Percentiles rank a stretch among this genome's conserved stretches.
Conservation (phyloP, 2,113 vertebrate species). For the Sisor rabdophorus region DNA sequence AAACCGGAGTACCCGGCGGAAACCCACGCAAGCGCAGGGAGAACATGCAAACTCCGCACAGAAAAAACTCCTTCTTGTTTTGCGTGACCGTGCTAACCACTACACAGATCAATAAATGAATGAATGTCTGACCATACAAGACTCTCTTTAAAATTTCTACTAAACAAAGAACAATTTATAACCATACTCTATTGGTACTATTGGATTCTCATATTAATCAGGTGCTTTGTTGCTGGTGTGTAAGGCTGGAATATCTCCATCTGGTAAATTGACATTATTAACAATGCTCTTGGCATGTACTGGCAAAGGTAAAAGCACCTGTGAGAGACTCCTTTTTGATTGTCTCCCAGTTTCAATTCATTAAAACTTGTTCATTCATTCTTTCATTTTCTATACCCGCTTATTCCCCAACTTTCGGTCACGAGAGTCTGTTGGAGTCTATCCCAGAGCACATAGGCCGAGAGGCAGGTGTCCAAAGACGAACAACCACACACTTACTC, state of each 20-base stretch:
- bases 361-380: not conserved
- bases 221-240: slow-evolving; percentile 14
- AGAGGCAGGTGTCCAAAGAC: too few relatives aligned
- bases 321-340: not conserved
- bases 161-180: not conserved
- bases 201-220: slow-evolving; percentile 19
- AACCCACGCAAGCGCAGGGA: too few relatives aligned
- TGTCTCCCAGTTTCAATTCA: not conserved
- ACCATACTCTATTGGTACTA: not conserved
- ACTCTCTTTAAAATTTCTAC: slow-evolving; percentile 28
- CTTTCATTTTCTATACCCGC: not conserved
- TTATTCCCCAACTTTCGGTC: too few relatives aligned
- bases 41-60: too few relatives aligned
- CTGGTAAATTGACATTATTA: slow-evolving; percentile 12
- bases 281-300: not conserved
- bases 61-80: too few relatives aligned
- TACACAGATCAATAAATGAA: too few relatives aligned
- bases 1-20: too few relatives aligned
- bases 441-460: too few relatives aligned
- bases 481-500: too few relatives aligned
- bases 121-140: too few relatives aligned
- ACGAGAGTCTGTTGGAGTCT: too few relatives aligned
- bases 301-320: not conserved
- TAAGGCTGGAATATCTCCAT: slow-evolving; percentile 9
- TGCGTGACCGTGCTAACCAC: too few relatives aligned